Conservation (phyloP, 1,140 invertebrate species). For the Dendrolimus punctatus region DNA sequence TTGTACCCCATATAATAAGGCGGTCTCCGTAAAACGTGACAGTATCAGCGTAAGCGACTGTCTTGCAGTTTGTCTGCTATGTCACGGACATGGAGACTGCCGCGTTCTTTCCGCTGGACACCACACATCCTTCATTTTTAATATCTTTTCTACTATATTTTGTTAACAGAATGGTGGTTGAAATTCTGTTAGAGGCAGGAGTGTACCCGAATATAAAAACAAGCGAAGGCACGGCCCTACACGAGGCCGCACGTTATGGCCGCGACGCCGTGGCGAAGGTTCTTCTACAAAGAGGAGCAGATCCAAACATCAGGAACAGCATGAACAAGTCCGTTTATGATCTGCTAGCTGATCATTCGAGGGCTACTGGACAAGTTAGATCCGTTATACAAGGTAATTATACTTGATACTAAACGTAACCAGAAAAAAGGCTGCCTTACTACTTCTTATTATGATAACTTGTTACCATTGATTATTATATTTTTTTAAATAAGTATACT, state of each 20-base stretch:
- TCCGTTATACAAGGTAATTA: constrained; percentile 87
- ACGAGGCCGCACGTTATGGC: constrained; percentile 95
- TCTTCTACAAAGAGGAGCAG: constrained; percentile 86
- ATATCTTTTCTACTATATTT: not conserved
- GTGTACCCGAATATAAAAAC: constrained; percentile 93
- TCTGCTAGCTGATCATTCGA: constrained; percentile 88
- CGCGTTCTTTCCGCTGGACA: too few relatives aligned
- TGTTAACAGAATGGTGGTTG: constrained; percentile 82
- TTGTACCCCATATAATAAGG: too few relatives aligned
- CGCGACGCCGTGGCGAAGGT: constrained; percentile 92
- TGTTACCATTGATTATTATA: too few relatives aligned
- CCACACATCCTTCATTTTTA: too few relatives aligned
- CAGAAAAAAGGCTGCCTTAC: too few relatives aligned
- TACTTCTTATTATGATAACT: too few relatives aligned
- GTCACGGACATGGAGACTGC: too few relatives aligned
- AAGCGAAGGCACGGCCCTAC: constrained; percentile 90
- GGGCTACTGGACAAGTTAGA: constrained; percentile 89
- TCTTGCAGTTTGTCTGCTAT: too few relatives aligned
- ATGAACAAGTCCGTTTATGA: constrained; percentile 90
- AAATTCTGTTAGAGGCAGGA: constrained; percentile 85
- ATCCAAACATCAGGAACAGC: constrained; percentile 84
- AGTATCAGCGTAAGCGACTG: too few relatives aligned
- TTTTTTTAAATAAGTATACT: too few relatives aligned
- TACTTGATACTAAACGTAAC: too few relatives aligned
- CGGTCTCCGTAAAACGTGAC: too few relatives aligned